phyloP scores from a whole-genome alignment of 2,888 invertebrate species.

The Pyrrhia umbra region DNA sequence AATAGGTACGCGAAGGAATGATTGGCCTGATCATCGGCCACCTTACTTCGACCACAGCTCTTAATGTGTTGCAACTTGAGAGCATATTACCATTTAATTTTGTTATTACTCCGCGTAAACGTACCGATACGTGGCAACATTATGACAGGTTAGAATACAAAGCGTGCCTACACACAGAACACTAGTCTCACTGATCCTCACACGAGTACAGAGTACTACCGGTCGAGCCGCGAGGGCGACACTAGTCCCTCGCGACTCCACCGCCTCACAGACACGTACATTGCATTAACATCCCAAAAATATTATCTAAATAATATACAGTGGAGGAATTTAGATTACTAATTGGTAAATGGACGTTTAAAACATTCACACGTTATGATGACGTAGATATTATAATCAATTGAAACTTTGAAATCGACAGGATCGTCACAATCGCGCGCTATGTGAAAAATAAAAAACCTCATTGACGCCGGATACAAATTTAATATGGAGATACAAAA shows the following conservation, averaged over 20 bases:
- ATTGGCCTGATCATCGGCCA: not conserved
- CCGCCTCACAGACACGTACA: slow-evolving; percentile 67
- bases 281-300: slow-evolving; percentile 77
- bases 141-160: slow-evolving; percentile 37
- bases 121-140: slow-evolving; percentile 8
- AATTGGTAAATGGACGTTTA: slow-evolving; percentile 86
- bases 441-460: slow-evolving; percentile 35
- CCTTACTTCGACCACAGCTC: too few relatives aligned
- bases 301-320: slow-evolving; percentile 84
- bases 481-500: slow-evolving; percentile 27
- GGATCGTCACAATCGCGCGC: not conserved
- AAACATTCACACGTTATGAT: slow-evolving; percentile 67
- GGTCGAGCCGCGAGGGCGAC: slow-evolving; percentile 15
- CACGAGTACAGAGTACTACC: slow-evolving; percentile 31
- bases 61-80: too few relatives aligned
- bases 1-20: not conserved
- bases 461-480: slow-evolving; percentile 10
- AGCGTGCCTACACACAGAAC: slow-evolving; percentile 55
- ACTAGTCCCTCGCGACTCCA: slow-evolving; percentile 47
- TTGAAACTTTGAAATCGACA: slow-evolving; percentile 34
- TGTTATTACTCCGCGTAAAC: not conserved
- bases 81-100: slow-evolving; percentile 8
- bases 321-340: slow-evolving; percentile 85
- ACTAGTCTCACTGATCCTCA: slow-evolving; percentile 73
- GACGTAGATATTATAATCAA: slow-evolving; percentile 57